A percentile compares a stretch with the other conserved stretches of the same genome.
Evolutionary conservation across 2,797 vertebrate genomes (phyloP).

Genomic region (Acanthiza pusilla): DNA sequence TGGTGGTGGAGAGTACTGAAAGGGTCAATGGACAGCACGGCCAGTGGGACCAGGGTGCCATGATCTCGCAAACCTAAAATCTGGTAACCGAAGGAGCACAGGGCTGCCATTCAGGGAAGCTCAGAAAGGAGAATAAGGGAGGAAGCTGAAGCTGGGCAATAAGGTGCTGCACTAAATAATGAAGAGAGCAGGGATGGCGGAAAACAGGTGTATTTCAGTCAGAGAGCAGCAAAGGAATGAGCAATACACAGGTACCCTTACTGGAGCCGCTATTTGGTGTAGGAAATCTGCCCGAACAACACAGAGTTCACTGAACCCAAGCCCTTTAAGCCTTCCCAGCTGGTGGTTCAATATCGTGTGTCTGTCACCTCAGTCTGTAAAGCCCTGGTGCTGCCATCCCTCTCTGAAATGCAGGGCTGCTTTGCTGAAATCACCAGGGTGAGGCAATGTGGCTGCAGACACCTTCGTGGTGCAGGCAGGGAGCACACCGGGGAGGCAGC

Average conservation of each 20-base stretch:
- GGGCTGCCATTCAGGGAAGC: not conserved
- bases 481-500: not conserved
- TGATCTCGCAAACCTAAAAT: not conserved
- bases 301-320: not conserved
- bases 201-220: not conserved
- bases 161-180: not conserved
- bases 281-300: not conserved
- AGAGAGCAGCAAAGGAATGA: not conserved
- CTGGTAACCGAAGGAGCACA: fast-evolving
- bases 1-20: not conserved
- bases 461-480: not conserved
- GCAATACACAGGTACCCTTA: fast-evolving
- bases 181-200: not conserved
- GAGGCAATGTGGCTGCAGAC: not conserved
- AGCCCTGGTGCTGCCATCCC: not conserved
- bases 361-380: not conserved
- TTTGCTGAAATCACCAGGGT: not conserved
- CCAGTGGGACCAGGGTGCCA: fast-evolving
- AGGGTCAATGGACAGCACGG: fast-evolving
- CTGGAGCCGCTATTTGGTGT: not conserved
- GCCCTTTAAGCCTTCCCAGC: not conserved
- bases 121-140: not conserved
- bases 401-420: not conserved
- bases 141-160: not conserved
- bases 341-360: not conserved